A percentile compares a stretch with the other conserved stretches of the same genome.
Conservation (phyloP, 2,888 invertebrate genomes). For the Panorpa germanica region DNA sequence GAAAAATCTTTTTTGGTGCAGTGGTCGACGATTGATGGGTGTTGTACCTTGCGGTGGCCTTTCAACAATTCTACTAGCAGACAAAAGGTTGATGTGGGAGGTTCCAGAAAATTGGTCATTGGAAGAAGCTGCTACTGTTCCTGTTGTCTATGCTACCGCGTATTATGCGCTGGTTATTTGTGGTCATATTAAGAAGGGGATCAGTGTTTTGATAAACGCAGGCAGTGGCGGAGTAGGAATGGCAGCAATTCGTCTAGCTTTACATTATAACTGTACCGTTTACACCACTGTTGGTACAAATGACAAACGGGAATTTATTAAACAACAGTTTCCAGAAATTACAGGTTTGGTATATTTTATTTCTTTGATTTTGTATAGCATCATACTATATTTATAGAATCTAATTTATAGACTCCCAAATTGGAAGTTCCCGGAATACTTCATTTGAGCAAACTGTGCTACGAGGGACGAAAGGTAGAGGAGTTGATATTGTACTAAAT, state of each 20-base stretch:
- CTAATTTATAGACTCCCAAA: constrained; percentile 45
- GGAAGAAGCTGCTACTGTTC: constrained; percentile 58
- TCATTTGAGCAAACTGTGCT: constrained; percentile 71
- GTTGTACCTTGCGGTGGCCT: constrained; percentile 30
- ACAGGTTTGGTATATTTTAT: constrained; percentile 34
- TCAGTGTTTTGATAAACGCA: constrained; percentile 31
- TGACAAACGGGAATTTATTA: constrained; percentile 42
- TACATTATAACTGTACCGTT: constrained; percentile 41
- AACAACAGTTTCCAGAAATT: constrained; percentile 28
- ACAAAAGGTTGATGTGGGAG: constrained; percentile 30
- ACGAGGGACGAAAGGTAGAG: constrained; percentile 57
- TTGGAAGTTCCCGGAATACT: constrained; percentile 72
- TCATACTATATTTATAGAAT: too few species aligned
- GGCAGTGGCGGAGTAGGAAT: constrained; percentile 57
- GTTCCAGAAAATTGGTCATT: constrained; percentile 54
- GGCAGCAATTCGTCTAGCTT: constrained; percentile 55
- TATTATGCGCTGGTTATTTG: constrained; percentile 29
- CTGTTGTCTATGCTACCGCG: constrained; percentile 54
- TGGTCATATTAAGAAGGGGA: constrained; percentile 20
- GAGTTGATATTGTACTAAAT: constrained; percentile 79
- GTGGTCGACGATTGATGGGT: constrained; percentile 45
- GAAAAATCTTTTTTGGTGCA: too few species aligned
- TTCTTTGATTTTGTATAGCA: too few species aligned
- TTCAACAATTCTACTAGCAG: constrained; percentile 30
- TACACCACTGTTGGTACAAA: constrained; percentile 51